Conservation (phyloP, 2,113 vertebrate species). For the Ancistrus triradiatus region DNA sequence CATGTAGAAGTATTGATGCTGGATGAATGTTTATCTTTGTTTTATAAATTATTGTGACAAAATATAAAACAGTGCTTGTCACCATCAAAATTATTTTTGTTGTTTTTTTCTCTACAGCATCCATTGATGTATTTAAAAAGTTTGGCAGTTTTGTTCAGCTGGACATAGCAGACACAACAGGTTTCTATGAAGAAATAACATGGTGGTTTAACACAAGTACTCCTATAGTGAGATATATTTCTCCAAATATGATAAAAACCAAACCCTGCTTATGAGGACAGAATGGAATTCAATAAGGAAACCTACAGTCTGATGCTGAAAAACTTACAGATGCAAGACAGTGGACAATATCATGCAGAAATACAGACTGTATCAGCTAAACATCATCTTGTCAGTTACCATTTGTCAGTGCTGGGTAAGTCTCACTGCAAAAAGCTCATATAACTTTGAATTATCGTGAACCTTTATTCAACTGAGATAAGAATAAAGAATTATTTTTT, state of each 20-base stretch:
- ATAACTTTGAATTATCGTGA: too few relatives aligned
- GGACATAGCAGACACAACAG: neutral
- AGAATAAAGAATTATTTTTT: too few relatives aligned
- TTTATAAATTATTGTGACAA: neutral
- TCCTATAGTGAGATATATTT: neutral
- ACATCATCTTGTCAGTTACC: too few relatives aligned
- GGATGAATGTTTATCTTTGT: neutral
- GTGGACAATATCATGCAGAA: constrained; percentile 24
- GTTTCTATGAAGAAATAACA: neutral
- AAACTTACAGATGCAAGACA: constrained; percentile 28
- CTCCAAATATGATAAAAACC: rapidly evolving
- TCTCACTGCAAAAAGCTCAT: neutral
- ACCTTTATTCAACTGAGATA: too few relatives aligned
- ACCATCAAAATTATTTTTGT: neutral
- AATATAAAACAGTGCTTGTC: too few relatives aligned
- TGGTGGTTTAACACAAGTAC: neutral
- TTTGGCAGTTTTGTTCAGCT: constrained; percentile 13
- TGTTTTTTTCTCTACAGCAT: constrained; percentile 6
- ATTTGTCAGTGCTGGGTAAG: constrained; percentile 43
- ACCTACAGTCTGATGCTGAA: constrained; percentile 22
- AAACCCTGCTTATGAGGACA: neutral
- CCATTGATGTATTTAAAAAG: neutral
- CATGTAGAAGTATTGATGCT: too few relatives aligned
- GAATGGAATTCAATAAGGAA: neutral
- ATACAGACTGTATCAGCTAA: neutral